phyloP scores from a whole-genome alignment of 2,888 invertebrate species.

The Ferdinandea cuprea region DNA sequence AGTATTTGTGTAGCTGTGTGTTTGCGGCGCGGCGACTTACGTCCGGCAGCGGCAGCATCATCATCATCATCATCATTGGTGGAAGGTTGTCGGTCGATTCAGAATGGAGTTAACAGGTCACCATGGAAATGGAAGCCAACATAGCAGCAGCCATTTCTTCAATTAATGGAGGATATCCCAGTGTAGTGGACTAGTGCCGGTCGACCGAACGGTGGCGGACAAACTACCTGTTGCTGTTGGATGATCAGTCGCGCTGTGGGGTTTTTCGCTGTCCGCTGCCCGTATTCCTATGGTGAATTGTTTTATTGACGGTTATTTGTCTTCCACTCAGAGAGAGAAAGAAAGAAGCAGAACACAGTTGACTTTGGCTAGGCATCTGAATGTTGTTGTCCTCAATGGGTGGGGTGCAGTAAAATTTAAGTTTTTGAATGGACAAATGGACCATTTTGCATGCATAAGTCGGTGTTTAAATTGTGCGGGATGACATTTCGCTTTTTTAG shows the following conservation, averaged over 20 bases:
- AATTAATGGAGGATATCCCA: conserved; percentile 42
- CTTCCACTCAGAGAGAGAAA: conserved; percentile 33
- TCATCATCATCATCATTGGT: conserved; percentile 60
- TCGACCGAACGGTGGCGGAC: background rate
- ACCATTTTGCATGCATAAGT: conserved; percentile 67
- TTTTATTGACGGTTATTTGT: conserved; percentile 69
- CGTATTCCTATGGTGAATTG: conserved; percentile 65
- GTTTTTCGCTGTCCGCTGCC: conserved; percentile 40
- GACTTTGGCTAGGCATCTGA: background rate
- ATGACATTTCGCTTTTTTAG: conserved; percentile 49
- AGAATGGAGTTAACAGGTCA: conserved; percentile 74
- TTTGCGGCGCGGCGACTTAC: conserved; percentile 39
- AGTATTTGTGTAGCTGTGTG: conserved; percentile 22
- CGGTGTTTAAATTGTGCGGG: conserved; percentile 35
- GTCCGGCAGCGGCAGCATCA: conserved; percentile 57
- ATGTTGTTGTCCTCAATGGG: conserved; percentile 54
- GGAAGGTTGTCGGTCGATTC: conserved; percentile 62
- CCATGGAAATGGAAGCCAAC: conserved; percentile 4
- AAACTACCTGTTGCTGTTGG: conserved; percentile 69
- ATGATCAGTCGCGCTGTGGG: conserved; percentile 45
- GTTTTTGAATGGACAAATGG: conserved; percentile 67
- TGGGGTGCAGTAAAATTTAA: conserved; percentile 68
- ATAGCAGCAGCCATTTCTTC: conserved; percentile 10
- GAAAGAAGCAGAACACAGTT: background rate
- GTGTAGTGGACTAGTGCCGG: background rate